phyloP scores from a whole-genome alignment of 2,888 invertebrate species.

The Polydrusus cervinus region DNA sequence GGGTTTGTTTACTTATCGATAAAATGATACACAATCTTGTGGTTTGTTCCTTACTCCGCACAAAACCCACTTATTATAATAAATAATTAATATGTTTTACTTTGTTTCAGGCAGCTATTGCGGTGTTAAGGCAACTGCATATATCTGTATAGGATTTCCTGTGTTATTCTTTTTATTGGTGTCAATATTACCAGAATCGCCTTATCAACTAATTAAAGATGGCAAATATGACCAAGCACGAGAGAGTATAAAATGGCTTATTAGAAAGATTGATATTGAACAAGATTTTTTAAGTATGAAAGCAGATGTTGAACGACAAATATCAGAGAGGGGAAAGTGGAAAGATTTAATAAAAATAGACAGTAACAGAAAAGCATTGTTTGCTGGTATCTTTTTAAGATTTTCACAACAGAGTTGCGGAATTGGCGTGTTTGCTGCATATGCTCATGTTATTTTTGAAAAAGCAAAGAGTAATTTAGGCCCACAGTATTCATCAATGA shows the following conservation, averaged over 20 bases:
- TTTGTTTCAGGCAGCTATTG: conserved; percentile 36
- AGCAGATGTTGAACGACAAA: conserved; percentile 62
- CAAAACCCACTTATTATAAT: no score
- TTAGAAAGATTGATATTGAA: conserved; percentile 60
- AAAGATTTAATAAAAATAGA: conserved; percentile 62
- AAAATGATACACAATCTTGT: no score
- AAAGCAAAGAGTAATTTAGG: conserved; percentile 64
- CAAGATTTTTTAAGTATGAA: conserved; percentile 60
- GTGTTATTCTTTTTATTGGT: conserved; percentile 27
- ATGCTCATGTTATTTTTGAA: conserved; percentile 65
- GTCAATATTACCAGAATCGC: conserved; percentile 75
- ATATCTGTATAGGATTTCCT: conserved; percentile 42
- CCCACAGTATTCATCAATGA: conserved; percentile 63
- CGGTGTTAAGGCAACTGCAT: conserved; percentile 30
- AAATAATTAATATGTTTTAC: no score
- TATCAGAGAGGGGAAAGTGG: conserved; percentile 64
- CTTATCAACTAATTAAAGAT: conserved; percentile 63
- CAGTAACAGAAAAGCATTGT: conserved; percentile 63
- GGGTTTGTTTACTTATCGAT: no score
- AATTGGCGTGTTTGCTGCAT: conserved; percentile 60
- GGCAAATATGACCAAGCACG: conserved; percentile 59
- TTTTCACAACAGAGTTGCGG: conserved; percentile 65
- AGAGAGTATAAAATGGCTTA: conserved; percentile 58
- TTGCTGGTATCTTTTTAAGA: conserved; percentile 62
- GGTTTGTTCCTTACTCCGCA: no score